A percentile compares a stretch with the other conserved stretches of the same genome.
These are phyloP conservation scores for Okapia johnstoni DNA, from an alignment of 2,113 vertebrate genomes.

Conservation along the genomic window DNA sequence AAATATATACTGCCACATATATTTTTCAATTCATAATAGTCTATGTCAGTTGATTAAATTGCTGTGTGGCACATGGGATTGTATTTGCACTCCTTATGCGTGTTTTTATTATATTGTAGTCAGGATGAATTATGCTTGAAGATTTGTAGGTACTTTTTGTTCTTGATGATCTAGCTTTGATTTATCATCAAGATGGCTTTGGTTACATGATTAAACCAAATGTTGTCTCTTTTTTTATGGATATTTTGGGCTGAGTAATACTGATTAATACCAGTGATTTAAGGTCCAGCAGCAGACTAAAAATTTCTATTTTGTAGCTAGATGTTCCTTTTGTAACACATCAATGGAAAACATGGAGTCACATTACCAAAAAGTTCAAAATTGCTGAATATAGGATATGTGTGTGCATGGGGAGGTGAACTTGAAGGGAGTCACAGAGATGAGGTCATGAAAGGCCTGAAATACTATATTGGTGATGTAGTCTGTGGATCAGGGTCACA, in stretches of 20 bases:
- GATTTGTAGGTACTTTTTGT: constrained; percentile 53
- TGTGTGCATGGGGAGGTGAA: background rate
- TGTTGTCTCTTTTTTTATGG: constrained; percentile 46
- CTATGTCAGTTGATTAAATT: constrained; percentile 61
- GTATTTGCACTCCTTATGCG: background rate
- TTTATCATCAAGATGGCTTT: constrained; percentile 54
- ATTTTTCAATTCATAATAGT: constrained; percentile 59
- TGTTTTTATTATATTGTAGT: constrained; percentile 54
- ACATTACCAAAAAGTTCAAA: constrained; percentile 58
- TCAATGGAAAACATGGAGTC: constrained; percentile 55
- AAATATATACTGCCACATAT: constrained; percentile 24
- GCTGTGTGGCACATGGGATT: constrained; percentile 32
- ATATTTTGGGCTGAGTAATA: background rate
- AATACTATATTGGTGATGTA: background rate
- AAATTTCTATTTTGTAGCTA: constrained; percentile 40
- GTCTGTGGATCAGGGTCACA: background rate
- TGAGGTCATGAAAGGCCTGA: background rate
- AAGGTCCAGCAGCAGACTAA: background rate
- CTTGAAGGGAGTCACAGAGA: background rate
- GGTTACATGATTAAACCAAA: constrained; percentile 59
- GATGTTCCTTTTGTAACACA: constrained; percentile 67
- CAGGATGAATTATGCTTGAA: constrained; percentile 59
- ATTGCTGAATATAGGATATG: background rate
- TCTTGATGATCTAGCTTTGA: constrained; percentile 44
- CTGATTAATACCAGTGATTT: constrained; percentile 27